Evolutionary conservation across 1,140 invertebrate species (phyloP).

Genomic region (Prorops nasuta): DNA sequence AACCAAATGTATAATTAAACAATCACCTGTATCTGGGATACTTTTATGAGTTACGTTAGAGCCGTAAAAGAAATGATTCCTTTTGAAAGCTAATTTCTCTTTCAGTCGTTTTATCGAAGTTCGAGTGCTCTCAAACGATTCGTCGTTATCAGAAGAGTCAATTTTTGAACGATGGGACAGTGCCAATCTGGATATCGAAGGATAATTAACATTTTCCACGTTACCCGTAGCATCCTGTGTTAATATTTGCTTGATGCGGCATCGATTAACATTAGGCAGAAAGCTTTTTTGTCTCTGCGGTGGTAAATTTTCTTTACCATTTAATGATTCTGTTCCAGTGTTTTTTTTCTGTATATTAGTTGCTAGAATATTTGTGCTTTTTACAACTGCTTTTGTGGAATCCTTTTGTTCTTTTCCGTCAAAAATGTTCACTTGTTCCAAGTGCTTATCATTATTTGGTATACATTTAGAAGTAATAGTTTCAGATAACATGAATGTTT

Average conservation of each 20-base stretch:
- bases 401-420: not conserved
- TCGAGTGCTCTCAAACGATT: conserved; percentile 23
- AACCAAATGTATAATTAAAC: not conserved
- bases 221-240: too few relatives aligned
- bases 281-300: not conserved
- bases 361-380: not conserved
- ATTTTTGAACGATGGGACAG: too few relatives aligned
- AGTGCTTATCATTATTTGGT: not conserved
- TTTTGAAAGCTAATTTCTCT: conserved; percentile 27
- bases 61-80: conserved; percentile 36
- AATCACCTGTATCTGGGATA: too few relatives aligned
- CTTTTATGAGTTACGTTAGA: not conserved
- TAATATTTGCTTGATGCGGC: too few relatives aligned
- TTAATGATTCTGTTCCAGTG: not conserved
- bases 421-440: not conserved
- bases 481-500: too few relatives aligned
- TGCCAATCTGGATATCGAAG: too few relatives aligned
- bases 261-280: not conserved
- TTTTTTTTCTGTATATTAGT: not conserved
- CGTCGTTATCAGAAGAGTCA: conserved; percentile 17
- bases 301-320: not conserved
- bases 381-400: not conserved
- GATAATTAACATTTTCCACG: too few relatives aligned
- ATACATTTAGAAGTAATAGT: too few relatives aligned
- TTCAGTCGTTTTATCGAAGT: conserved; percentile 33